phyloP scores from a whole-genome alignment of 2,797 vertebrate species.

The Streptopelia turtur region DNA sequence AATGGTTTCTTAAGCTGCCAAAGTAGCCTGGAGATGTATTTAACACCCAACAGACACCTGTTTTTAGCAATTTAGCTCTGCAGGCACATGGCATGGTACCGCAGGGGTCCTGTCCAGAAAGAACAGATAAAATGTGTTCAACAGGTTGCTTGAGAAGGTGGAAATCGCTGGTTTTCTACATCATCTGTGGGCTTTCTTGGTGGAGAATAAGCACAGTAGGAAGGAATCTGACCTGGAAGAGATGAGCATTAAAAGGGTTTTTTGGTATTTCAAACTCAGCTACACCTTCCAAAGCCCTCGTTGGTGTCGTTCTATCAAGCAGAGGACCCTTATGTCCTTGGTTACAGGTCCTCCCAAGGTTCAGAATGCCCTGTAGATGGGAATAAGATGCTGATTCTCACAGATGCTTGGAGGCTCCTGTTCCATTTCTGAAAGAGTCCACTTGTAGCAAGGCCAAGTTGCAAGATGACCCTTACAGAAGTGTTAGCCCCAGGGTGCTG shows the following conservation, averaged over 20 bases:
- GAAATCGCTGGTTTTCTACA: background rate
- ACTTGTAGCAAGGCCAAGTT: background rate
- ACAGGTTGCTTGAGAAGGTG: background rate
- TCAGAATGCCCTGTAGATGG: background rate
- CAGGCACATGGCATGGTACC: background rate
- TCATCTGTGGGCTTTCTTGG: background rate
- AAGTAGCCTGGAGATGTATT: conserved; percentile 24
- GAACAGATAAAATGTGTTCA: background rate
- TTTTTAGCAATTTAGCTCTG: background rate
- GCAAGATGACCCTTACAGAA: background rate
- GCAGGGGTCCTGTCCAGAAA: background rate
- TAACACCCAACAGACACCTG: conserved; percentile 37
- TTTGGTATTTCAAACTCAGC: background rate
- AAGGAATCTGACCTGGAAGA: background rate
- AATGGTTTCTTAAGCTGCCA: conserved; percentile 43
- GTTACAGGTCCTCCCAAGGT: background rate
- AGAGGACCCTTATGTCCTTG: background rate
- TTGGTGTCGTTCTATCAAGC: background rate
- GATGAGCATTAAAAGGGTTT: background rate
- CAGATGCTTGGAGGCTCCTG: background rate
- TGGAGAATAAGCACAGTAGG: background rate
- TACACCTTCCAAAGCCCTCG: background rate
- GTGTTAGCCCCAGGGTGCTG: background rate
- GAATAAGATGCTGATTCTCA: background rate
- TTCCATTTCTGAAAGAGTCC: background rate